A percentile compares a stretch with the other conserved stretches of the same genome.
phyloP scores from a whole-genome alignment of 2,888 invertebrate species.

The Eudasyphora cyanicolor region DNA sequence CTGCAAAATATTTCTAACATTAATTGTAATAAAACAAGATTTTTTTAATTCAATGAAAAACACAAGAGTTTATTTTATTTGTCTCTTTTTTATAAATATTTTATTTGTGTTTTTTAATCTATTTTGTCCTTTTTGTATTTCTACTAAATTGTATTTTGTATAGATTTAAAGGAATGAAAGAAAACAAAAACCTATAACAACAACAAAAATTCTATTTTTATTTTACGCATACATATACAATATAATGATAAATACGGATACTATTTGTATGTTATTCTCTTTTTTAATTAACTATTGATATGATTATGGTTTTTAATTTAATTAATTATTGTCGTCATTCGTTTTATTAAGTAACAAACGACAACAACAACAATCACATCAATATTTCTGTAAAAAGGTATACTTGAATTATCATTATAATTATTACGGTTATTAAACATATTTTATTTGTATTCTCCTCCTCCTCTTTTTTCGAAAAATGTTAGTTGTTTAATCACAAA shows the following conservation, averaged over 20 bases:
- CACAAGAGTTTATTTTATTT: not conserved
- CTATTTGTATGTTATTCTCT: conserved; percentile 46
- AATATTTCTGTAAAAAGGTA: conserved; percentile 64
- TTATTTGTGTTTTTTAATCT: not conserved
- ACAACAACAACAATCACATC: conserved; percentile 39
- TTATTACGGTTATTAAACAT: conserved; percentile 41
- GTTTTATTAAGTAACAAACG: not conserved
- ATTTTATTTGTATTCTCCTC: conserved; percentile 29
- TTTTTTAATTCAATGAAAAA: too few species aligned
- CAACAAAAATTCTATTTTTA: conserved; percentile 33
- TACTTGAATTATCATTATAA: conserved; percentile 59
- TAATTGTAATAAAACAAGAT: conserved; percentile 14
- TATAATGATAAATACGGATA: too few species aligned
- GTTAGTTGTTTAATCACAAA: conserved; percentile 62
- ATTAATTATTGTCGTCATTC: not conserved
- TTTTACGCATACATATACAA: conserved; percentile 5
- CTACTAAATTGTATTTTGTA: conserved; percentile 11
- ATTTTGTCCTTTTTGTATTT: not conserved
- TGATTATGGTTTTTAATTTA: conserved; percentile 12
- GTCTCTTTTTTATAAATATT: not conserved
- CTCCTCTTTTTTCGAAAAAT: conserved; percentile 52
- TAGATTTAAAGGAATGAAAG: not conserved
- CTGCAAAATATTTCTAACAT: not conserved
- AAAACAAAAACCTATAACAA: not conserved
- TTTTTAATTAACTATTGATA: not conserved